Conservation (phyloP, 2,888 invertebrate species). For the Blastobasis adustella region DNA sequence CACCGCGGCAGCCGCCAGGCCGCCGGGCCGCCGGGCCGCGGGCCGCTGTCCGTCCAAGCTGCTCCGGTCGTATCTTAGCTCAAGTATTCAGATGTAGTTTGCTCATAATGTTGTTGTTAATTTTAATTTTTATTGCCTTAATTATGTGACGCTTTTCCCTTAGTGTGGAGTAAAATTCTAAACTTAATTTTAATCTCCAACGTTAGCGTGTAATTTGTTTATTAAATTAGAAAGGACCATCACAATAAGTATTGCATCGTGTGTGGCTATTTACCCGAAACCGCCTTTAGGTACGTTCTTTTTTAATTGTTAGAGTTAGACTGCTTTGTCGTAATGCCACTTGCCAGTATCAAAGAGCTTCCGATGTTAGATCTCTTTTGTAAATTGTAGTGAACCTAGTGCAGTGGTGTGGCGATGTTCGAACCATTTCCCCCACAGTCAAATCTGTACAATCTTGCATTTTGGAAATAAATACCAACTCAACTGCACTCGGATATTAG, state of each 20-base stretch:
- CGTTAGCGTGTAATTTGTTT: slow-evolving; percentile 44
- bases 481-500: slow-evolving; percentile 31
- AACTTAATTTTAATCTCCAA: slow-evolving; percentile 55
- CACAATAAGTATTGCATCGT: slow-evolving; percentile 35
- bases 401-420: too few relatives aligned
- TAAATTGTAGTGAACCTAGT: too few relatives aligned
- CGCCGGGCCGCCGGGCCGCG: slow-evolving; percentile 20
- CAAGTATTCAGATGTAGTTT: slow-evolving; percentile 68
- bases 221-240: slow-evolving; percentile 33
- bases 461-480: neutral
- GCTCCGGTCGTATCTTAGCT: slow-evolving; percentile 69
- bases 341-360: neutral
- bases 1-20: slow-evolving; percentile 39
- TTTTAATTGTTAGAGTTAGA: too few relatives aligned
- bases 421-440: neutral
- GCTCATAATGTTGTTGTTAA: slow-evolving; percentile 70
- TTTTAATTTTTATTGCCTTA: slow-evolving; percentile 28
- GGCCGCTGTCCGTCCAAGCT: slow-evolving; percentile 61
- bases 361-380: neutral
- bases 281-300: too few relatives aligned
- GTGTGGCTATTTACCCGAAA: slow-evolving; percentile 21
- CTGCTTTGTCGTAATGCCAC: neutral
- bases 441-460: neutral
- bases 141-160: slow-evolving; percentile 27
- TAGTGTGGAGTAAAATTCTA: slow-evolving; percentile 52